A percentile compares a stretch with the other conserved stretches of the same genome.
Evolutionary conservation across 2,888 invertebrate species (phyloP).

Genomic region (Taphrorychus bicolor): DNA sequence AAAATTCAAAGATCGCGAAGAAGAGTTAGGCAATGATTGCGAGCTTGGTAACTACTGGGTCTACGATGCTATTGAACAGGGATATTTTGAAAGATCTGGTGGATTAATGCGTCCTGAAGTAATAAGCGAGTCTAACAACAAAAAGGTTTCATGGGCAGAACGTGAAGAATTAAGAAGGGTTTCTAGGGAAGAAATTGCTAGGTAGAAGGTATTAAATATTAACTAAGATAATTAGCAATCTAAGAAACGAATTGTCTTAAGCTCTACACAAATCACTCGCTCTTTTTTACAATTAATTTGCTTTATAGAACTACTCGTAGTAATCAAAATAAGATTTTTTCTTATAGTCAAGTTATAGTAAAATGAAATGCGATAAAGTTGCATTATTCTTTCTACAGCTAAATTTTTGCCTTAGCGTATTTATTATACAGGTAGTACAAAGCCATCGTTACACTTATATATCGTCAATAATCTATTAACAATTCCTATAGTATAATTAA

Average conservation of each 20-base stretch:
- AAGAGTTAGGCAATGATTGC: constrained; percentile 3
- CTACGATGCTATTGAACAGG: constrained; percentile 11
- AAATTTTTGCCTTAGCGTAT: constrained; percentile 5
- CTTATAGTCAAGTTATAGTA: constrained; percentile 4
- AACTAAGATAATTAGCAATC: too few species aligned
- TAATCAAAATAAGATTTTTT: too few species aligned
- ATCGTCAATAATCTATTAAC: constrained; percentile 5
- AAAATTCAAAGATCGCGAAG: background rate
- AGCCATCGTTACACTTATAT: background rate
- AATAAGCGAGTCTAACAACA: constrained; percentile 15
- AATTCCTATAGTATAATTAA: background rate
- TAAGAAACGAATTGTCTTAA: too few species aligned
- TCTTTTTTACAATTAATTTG: too few species aligned
- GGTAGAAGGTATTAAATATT: too few species aligned
- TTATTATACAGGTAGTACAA: constrained; percentile 4
- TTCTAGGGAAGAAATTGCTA: constrained; percentile 13
- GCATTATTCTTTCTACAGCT: background rate
- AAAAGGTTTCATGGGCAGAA: constrained; percentile 15
- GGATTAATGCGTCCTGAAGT: constrained; percentile 14
- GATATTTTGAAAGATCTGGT: constrained; percentile 6
- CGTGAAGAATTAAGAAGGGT: constrained; percentile 11
- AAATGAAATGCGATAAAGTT: constrained; percentile 4
- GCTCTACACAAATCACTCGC: too few species aligned
- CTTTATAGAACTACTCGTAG: too few species aligned
- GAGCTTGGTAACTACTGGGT: too few species aligned